phyloP scores from a whole-genome alignment of 1,140 invertebrate species.

The Neodiprion virginianus region DNA sequence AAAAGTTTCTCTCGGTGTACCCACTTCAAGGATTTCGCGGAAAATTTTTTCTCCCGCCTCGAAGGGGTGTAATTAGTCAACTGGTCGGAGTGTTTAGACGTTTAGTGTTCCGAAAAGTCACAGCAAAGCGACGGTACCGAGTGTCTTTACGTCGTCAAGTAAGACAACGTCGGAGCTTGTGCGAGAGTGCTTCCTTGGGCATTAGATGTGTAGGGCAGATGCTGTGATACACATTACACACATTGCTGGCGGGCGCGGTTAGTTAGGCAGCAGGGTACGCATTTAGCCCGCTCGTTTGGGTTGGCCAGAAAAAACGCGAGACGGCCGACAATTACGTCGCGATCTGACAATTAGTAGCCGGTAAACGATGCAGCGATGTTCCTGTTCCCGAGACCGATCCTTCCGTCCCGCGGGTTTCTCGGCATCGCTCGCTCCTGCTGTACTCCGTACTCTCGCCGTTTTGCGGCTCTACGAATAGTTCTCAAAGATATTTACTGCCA shows the following conservation, averaged over 20 bases:
- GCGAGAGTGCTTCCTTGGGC: neutral
- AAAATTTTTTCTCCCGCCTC: neutral
- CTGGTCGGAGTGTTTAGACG: neutral
- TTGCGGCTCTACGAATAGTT: slow-evolving; percentile 43
- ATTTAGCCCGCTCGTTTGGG: neutral
- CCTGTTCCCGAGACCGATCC: neutral
- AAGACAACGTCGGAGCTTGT: neutral
- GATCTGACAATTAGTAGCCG: slow-evolving; percentile 57
- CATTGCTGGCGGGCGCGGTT: neutral
- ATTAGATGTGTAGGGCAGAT: neutral
- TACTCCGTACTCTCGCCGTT: slow-evolving; percentile 23
- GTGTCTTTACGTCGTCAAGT: slow-evolving; percentile 1
- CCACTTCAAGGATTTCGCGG: neutral
- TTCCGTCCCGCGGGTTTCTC: slow-evolving; percentile 1
- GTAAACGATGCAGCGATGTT: slow-evolving; percentile 40
- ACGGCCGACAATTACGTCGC: slow-evolving; percentile 53
- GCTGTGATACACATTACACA: neutral
- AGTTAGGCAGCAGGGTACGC: neutral
- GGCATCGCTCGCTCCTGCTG: neutral
- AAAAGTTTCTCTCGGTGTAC: no score
- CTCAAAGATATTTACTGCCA: slow-evolving; percentile 49
- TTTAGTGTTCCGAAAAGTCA: neutral
- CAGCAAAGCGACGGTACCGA: slow-evolving; percentile 6
- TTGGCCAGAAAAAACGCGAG: slow-evolving; percentile 39
- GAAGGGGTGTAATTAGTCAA: neutral